A percentile compares a stretch with the other conserved stretches of the same genome.
Evolutionary conservation across 1,140 invertebrate species (phyloP).

Genomic region (Cotesia vestalis): DNA sequence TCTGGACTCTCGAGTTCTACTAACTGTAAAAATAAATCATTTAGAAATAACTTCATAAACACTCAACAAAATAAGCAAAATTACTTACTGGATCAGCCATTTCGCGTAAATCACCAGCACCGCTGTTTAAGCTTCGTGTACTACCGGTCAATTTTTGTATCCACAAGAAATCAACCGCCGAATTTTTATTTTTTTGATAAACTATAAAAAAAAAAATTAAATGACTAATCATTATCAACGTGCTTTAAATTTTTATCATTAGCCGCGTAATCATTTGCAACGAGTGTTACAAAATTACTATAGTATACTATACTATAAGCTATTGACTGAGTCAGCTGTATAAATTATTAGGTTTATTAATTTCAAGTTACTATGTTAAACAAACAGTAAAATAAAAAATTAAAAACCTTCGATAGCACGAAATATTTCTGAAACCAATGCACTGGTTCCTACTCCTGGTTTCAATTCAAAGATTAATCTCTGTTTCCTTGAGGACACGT

Average conservation of each 20-base stretch:
- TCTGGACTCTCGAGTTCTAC: slow-evolving; percentile 68
- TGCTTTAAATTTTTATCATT: neutral
- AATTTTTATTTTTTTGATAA: slow-evolving; percentile 57
- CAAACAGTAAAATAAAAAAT: slow-evolving; percentile 8
- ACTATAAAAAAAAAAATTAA: slow-evolving; percentile 58
- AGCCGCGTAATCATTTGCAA: too few relatives aligned
- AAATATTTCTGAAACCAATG: slow-evolving; percentile 69
- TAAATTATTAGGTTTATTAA: too few relatives aligned
- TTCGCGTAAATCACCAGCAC: slow-evolving; percentile 47
- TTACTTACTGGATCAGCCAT: slow-evolving; percentile 52
- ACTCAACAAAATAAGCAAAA: slow-evolving; percentile 19
- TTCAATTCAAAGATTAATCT: slow-evolving; percentile 73
- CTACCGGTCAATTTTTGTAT: slow-evolving; percentile 56
- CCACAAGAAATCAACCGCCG: slow-evolving; percentile 57
- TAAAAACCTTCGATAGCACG: slow-evolving; percentile 56
- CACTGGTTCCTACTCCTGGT: slow-evolving; percentile 70
- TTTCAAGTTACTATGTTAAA: neutral
- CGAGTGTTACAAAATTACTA: too few relatives aligned
- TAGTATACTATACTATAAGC: too few relatives aligned
- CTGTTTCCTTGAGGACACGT: slow-evolving; percentile 68
- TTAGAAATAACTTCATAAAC: slow-evolving; percentile 39
- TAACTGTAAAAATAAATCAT: slow-evolving; percentile 41
- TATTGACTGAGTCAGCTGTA: too few relatives aligned
- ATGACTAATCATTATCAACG: neutral
- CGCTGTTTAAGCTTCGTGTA: slow-evolving; percentile 47